Evolutionary conservation across 1,140 invertebrate genomes (phyloP).

Genomic region (Lordiphosa clarofinis): DNA sequence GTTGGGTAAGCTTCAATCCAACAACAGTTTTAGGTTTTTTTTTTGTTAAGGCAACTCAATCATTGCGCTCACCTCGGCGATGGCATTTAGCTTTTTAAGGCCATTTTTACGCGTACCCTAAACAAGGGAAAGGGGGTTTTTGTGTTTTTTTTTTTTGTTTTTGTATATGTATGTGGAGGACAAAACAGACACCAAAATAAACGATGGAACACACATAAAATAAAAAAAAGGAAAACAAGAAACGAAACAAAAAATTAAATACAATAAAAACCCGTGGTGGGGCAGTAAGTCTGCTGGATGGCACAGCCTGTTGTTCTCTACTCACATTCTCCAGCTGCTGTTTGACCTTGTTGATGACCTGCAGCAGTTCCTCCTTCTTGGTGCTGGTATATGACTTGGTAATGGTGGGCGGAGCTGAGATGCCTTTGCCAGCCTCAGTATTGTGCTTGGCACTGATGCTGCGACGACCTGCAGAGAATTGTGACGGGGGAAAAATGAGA

Average conservation of each 20-base stretch:
- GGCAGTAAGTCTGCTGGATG: not conserved
- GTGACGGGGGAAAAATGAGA: not conserved
- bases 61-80: conserved; percentile 70
- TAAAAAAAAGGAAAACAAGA: conserved; percentile 33
- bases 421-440: conserved; percentile 73
- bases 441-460: conserved; percentile 80
- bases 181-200: conserved; percentile 59
- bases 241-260: conserved; percentile 27
- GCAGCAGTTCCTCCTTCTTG: conserved; percentile 90
- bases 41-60: conserved; percentile 18
- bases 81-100: conserved; percentile 70
- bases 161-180: conserved; percentile 31
- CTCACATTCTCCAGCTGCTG: conserved; percentile 93
- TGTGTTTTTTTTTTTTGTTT: conserved; percentile 18
- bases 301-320: conserved; percentile 36
- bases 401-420: conserved; percentile 79
- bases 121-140: conserved; percentile 25
- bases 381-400: conserved; percentile 83
- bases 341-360: conserved; percentile 92
- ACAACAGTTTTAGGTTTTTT: not conserved
- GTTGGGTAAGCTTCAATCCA: conserved; percentile 30
- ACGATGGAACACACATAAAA: conserved; percentile 52
- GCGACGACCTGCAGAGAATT: conserved; percentile 57
- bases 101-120: conserved; percentile 74
- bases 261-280: conserved; percentile 8